A percentile compares a stretch with the other conserved stretches of the same genome.
These are phyloP conservation scores for Phenganax stokvisi DNA, from an alignment of 92 coral and sea anemone species.

Conservation along the genomic window DNA sequence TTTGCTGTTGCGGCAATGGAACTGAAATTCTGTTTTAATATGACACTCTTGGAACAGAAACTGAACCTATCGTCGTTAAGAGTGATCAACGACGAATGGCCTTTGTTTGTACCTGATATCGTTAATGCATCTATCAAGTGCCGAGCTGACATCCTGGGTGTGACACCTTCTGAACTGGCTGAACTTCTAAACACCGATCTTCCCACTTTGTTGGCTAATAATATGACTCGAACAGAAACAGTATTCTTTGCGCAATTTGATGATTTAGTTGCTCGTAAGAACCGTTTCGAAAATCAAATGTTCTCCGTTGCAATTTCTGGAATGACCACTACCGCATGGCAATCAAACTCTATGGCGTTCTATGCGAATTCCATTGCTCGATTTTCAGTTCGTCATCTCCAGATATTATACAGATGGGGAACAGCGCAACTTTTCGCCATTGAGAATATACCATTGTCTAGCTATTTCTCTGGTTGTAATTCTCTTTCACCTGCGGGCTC, in stretches of 20 bases:
- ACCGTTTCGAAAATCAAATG: slow-evolving; percentile 16
- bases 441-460: slow-evolving; percentile 17
- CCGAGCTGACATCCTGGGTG: slow-evolving; percentile 8
- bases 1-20: slow-evolving; percentile 10
- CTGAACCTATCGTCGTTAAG: neutral
- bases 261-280: slow-evolving; percentile 26
- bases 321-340: slow-evolving; percentile 19
- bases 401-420: slow-evolving; percentile 36
- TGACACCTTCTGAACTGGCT: slow-evolving; percentile 3
- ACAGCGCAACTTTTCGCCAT: slow-evolving; percentile 24
- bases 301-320: slow-evolving; percentile 5
- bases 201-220: neutral
- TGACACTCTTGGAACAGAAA: slow-evolving; percentile 17
- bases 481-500: neutral
- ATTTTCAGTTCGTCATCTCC: slow-evolving; percentile 25
- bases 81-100: slow-evolving; percentile 14
- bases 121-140: slow-evolving; percentile 20
- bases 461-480: slow-evolving; percentile 17
- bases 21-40: slow-evolving; percentile 23
- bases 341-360: slow-evolving; percentile 25
- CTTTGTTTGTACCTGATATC: slow-evolving; percentile 9
- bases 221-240: neutral
- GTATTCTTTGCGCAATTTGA: slow-evolving; percentile 26
- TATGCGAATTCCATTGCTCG: slow-evolving; percentile 10
- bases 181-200: slow-evolving; percentile 10